These are phyloP conservation scores for Sinella curviseta DNA, from an alignment of 1,140 invertebrate genomes.

Conservation along the genomic window DNA sequence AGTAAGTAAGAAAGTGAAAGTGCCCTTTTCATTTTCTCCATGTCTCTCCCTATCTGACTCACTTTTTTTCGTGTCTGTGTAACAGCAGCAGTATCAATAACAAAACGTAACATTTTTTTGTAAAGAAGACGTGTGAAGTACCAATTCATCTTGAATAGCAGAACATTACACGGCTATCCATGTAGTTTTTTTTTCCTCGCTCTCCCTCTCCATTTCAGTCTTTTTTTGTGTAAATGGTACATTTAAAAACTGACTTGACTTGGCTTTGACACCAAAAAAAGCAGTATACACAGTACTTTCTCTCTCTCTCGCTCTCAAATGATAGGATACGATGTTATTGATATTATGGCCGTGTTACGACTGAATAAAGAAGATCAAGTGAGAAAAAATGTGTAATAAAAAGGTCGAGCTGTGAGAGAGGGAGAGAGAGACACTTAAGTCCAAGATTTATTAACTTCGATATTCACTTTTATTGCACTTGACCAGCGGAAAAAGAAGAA, in stretches of 20 bases:
- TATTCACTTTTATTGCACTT: constrained; percentile 25
- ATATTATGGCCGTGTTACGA: not conserved
- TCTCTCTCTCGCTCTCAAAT: not conserved
- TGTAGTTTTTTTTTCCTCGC: not conserved
- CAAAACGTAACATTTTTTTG: not conserved
- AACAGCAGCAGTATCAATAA: not conserved
- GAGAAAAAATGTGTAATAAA: constrained; percentile 19
- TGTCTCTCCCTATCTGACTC: not conserved
- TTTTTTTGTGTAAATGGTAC: not conserved
- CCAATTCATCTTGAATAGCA: constrained; percentile 3
- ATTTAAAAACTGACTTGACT: not conserved
- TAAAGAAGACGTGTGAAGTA: constrained; percentile 20
- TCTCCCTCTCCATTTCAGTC: not conserved
- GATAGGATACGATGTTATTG: constrained; percentile 1
- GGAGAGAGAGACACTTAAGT: constrained; percentile 32
- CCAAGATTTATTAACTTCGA: constrained; percentile 38
- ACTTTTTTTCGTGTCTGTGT: not conserved
- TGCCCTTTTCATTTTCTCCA: not conserved
- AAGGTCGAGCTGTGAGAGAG: not conserved
- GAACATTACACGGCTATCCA: not conserved
- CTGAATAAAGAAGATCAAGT: not conserved
- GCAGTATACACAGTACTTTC: not conserved
- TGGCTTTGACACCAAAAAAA: not conserved
- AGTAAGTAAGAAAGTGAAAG: not conserved
- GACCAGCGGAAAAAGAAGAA: constrained; percentile 17